phyloP scores from a whole-genome alignment of 1,140 invertebrate species.

The Ostrea denselamellosa region DNA sequence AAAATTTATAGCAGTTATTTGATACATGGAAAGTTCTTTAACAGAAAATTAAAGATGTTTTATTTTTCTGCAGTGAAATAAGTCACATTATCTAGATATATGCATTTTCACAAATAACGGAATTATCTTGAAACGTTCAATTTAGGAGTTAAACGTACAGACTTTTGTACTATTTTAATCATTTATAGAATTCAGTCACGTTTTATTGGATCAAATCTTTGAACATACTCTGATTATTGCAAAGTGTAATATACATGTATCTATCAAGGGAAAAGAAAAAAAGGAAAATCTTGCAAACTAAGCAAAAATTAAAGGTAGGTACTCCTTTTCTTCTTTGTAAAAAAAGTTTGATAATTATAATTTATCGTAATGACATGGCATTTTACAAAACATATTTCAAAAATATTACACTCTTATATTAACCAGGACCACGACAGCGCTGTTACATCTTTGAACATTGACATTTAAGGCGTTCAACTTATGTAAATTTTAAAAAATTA shows the following conservation, averaged over 20 bases:
- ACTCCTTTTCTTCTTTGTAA: too few species aligned
- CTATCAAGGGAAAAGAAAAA: too few species aligned
- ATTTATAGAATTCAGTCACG: too few species aligned
- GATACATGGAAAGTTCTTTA: not conserved
- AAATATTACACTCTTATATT: not conserved
- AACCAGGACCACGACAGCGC: not conserved
- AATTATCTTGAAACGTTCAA: not conserved
- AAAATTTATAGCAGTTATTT: not conserved
- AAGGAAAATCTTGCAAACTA: too few species aligned
- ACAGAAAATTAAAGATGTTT: not conserved
- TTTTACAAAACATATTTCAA: not conserved
- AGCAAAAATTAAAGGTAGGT: too few species aligned
- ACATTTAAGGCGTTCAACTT: not conserved
- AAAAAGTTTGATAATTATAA: constrained; percentile 2
- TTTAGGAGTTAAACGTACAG: not conserved
- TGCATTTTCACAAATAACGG: not conserved
- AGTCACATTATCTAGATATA: not conserved
- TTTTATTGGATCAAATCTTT: too few species aligned
- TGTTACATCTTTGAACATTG: constrained; percentile 35
- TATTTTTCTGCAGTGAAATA: not conserved
- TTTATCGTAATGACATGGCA: not conserved
- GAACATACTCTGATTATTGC: too few species aligned
- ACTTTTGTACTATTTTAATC: too few species aligned
- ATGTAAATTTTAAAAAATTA: constrained; percentile 34
- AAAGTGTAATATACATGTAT: too few species aligned